Evolutionary conservation across 1,140 invertebrate genomes (phyloP).

Genomic region (Aphidius gifuensis): DNA sequence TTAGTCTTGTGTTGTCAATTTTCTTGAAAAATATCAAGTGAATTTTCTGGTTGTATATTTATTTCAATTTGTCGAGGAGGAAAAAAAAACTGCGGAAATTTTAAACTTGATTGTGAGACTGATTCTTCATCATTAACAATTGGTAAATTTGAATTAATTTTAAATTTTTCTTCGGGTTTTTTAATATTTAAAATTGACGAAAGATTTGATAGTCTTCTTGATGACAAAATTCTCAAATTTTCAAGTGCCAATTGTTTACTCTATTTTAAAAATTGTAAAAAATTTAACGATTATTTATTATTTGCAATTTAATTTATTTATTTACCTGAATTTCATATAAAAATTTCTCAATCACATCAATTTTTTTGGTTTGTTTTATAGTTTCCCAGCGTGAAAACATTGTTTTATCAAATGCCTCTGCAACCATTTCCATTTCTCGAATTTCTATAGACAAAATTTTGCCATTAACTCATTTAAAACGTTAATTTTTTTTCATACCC

Average conservation of each 20-base stretch:
- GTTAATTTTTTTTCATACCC: background rate
- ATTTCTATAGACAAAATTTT: slow-evolving; percentile 35
- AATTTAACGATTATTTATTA: slow-evolving; percentile 5
- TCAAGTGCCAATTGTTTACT: slow-evolving; percentile 41
- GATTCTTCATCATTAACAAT: too few relatives aligned
- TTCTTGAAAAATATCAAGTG: too few relatives aligned
- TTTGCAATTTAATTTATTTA: slow-evolving; percentile 1
- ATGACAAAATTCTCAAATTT: slow-evolving; percentile 29
- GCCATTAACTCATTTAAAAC: slow-evolving; percentile 11
- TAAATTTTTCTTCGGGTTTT: slow-evolving; percentile 16
- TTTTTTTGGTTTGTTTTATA: slow-evolving; percentile 33
- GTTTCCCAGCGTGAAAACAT: slow-evolving; percentile 39
- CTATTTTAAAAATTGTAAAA: slow-evolving; percentile 25
- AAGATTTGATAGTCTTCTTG: slow-evolving; percentile 25
- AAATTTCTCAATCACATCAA: slow-evolving; percentile 33
- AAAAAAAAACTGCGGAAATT: too few relatives aligned
- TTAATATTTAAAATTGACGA: background rate
- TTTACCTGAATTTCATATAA: slow-evolving; percentile 38
- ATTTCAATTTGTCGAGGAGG: too few relatives aligned
- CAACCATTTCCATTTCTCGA: slow-evolving; percentile 40
- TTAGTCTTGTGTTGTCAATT: too few relatives aligned
- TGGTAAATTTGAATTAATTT: background rate
- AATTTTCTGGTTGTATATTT: too few relatives aligned
- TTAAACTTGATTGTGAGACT: too few relatives aligned
- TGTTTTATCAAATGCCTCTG: slow-evolving; percentile 39